Evolutionary conservation across 2,797 vertebrate species (phyloP).

Genomic region (Nyctibius grandis): DNA sequence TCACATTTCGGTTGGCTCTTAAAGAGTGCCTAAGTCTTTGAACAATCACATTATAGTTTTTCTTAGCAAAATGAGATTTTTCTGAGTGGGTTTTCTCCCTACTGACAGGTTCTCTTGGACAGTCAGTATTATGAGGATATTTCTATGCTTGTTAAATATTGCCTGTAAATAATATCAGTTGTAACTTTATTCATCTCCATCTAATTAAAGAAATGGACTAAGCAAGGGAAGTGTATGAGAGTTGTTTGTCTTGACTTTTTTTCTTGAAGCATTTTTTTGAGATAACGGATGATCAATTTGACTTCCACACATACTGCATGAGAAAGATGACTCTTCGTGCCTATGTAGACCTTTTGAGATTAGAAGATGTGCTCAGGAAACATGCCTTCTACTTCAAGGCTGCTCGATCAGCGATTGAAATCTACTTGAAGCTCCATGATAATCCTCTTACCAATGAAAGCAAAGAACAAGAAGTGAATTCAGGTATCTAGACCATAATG

Average conservation of each 20-base stretch:
- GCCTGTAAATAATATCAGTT: neutral
- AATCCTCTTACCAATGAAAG: slow-evolving; percentile 76
- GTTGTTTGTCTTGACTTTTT: neutral
- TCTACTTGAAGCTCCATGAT: slow-evolving; percentile 81
- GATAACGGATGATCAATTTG: slow-evolving; percentile 82
- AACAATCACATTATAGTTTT: neutral
- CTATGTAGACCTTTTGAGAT: slow-evolving; percentile 78
- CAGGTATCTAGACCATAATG: slow-evolving; percentile 64
- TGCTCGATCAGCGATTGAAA: slow-evolving; percentile 78
- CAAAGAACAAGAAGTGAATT: slow-evolving; percentile 81
- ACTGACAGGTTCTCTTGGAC: neutral
- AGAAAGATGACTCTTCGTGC: slow-evolving; percentile 83
- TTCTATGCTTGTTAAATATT: neutral
- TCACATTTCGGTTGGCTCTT: neutral
- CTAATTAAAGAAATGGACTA: neutral
- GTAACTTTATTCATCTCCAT: neutral
- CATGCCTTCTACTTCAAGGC: slow-evolving; percentile 80
- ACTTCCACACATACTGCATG: slow-evolving; percentile 83
- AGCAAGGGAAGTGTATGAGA: neutral
- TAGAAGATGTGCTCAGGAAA: slow-evolving; percentile 79
- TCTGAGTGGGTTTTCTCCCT: neutral
- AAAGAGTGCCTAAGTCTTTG: neutral
- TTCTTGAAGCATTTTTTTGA: slow-evolving; percentile 80
- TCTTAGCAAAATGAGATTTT: neutral
- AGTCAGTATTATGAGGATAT: neutral